Percentiles rank a stretch among this genome's conserved stretches.
These are phyloP conservation scores for Cheilosia impressa DNA, from an alignment of 2,888 invertebrate genomes.

Conservation along the genomic window DNA sequence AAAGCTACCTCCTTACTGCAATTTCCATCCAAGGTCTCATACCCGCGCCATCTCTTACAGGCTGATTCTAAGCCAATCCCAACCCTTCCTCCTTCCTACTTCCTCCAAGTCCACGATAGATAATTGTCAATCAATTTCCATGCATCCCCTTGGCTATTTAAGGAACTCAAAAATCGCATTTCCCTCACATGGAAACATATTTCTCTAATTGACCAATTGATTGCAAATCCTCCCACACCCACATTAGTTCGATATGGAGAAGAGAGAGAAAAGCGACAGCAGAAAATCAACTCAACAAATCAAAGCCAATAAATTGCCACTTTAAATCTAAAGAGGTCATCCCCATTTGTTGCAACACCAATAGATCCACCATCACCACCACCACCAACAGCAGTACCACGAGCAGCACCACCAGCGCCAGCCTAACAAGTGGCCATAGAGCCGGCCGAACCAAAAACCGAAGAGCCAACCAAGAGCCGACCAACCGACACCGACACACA, in stretches of 20 bases:
- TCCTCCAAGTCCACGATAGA: no score
- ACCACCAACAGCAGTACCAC: background rate
- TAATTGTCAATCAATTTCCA: background rate
- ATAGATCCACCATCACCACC: conserved; percentile 1
- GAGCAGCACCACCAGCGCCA: background rate
- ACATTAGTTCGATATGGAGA: background rate
- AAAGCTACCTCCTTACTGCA: no score
- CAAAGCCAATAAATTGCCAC: conserved; percentile 73
- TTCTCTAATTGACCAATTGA: conserved; percentile 68
- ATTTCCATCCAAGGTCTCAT: no score
- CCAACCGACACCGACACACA: conserved; percentile 40
- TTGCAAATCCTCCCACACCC: conserved; percentile 46
- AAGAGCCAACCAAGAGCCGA: conserved; percentile 46
- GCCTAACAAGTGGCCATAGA: conserved; percentile 65
- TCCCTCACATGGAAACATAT: conserved; percentile 40
- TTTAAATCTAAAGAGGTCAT: conserved; percentile 72
- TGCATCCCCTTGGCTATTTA: background rate
- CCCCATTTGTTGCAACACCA: conserved; percentile 53
- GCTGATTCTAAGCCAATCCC: no score
- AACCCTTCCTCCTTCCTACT: no score
- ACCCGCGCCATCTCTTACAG: no score
- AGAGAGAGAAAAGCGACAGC: background rate
- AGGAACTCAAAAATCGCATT: conserved; percentile 34
- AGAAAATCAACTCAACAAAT: conserved; percentile 59
- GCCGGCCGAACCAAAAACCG: conserved; percentile 53